Base-by-base conservation (phyloP, 2,797 vertebrate species). In the Alcedo quadribrachys region DNA sequence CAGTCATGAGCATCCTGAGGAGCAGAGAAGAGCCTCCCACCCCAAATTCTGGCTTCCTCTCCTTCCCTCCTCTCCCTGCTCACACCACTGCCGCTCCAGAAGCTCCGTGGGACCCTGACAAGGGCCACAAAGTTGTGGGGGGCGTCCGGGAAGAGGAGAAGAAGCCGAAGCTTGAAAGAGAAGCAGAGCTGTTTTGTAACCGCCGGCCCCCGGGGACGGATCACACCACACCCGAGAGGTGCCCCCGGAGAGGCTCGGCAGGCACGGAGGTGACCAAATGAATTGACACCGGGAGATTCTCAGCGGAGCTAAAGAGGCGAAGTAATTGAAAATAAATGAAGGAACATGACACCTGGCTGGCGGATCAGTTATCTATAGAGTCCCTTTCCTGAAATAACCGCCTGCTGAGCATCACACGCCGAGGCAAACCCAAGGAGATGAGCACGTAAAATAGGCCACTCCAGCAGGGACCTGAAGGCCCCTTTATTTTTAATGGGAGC, bases 301-400 rank as follows among this genome's bases (percentile, higher is more conserved):
- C 95, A 16, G 62, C 0, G 19, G 92, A 90, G 74, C 79, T 66
- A 45, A 68, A 43, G 87, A 85, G 81, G 70, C 92, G 11, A 57
- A 80, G 93, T 96, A 95, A 96, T 94, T 96, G 96, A 94, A 96
- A 95, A 90, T 95, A 96, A 96, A 96, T 96, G 95, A 96, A 92
- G 93, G 89, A 87, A 94, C 46, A 28, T 40, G 95, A 95, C 94
- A 96, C 95, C 94, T 95, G 90, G 81, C 93, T 95, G 85, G 93
- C 74, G 27, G 92, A 93, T 95, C 93, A 93, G 94, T 94, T 96
- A 97, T 96, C 95, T 97, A 95, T 94, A 96, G 95, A 80, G 43
- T 74, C 58, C 92, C 86, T 94, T 89, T 73, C 96, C 94, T 84
- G 94, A 96, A 97, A 97, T 97, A 96, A 92, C 95, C 5, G n/a